Base-by-base conservation (phyloP, 2,888 invertebrate genomes). In the Xanthorhoe designata region DNA sequence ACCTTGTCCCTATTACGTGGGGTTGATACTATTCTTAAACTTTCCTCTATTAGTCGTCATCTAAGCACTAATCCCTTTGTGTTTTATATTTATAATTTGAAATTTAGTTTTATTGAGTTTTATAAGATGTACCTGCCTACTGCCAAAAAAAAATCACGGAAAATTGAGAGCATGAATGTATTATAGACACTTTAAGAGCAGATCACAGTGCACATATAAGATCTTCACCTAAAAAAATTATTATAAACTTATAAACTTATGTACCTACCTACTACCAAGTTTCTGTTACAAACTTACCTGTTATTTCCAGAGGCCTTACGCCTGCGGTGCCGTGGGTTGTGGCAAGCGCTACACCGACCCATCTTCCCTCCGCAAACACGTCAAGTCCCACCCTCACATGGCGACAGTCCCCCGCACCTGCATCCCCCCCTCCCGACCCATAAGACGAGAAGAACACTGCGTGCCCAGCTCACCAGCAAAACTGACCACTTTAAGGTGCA, bases 281-380 rank as follows among this genome's bases (percentile, higher is more conserved):
- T 10, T 38, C 7, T 10, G 2, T n/a, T n/a, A n/a, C n/a, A n/a
- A 10, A 38, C 2, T 10, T 9, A n/a, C n/a, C 35, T 38, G 10
- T 42, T 42, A 15, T 64, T 81, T 77, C 0, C 93, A 98, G 97
- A 97, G 98, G 91, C 98, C 98, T 0, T 98, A 98, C 88, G 97
- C 97, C 0, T 98, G 98, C 77, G 97, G 98, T 78, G 96, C 97
- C 17, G 90, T 94, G 0, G 98, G 98, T 0, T 98, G 98, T 82
- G 96, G 95, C 6, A 98, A 98, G 86, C 96, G 98, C 45, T 98
- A 98, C 92, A 98, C 98, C 0, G 98, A 98, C 85, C 98, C 98
- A 0, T 98, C 98, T 60, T 98, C 98, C 57, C 94, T 98, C 0
- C 94, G 98, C 42, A 98, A 98, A 82, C 98, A 98, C 89, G 97